Conservation (phyloP, 2,113 vertebrate species). For the Hippocampus zosterae region DNA sequence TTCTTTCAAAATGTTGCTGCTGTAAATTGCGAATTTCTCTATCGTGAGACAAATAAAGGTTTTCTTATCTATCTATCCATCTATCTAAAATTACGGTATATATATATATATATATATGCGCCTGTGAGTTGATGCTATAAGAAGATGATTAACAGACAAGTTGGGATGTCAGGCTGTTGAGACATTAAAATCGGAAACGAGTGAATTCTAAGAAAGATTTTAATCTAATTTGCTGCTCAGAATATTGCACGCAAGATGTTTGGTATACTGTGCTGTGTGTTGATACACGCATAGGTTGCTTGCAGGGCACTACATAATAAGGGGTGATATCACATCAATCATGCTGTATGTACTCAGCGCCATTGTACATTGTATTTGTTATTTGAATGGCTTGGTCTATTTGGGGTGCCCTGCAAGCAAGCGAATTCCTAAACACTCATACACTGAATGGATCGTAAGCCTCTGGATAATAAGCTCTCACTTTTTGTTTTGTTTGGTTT, state of each 20-base stretch:
- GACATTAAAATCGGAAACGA: neutral
- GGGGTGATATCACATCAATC: slow-evolving; percentile 13
- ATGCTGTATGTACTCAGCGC: slow-evolving; percentile 29
- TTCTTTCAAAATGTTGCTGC: no score
- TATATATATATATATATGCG: no score
- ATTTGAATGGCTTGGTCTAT: slow-evolving; percentile 22
- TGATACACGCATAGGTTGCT: slow-evolving; percentile 29
- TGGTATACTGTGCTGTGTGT: slow-evolving; percentile 5
- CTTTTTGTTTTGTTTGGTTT: no score
- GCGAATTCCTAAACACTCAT: slow-evolving; percentile 32
- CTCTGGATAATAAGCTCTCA: neutral
- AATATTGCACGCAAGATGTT: neutral
- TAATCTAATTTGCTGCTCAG: neutral
- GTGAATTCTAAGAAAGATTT: neutral
- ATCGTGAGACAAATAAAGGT: no score
- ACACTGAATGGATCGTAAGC: no score
- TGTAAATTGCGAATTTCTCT: no score
- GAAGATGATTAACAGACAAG: slow-evolving; percentile 34
- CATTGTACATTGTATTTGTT: slow-evolving; percentile 16
- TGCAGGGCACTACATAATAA: slow-evolving; percentile 19
- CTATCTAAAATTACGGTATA: no score
- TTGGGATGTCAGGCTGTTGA: slow-evolving; percentile 11
- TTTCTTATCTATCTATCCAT: no score
- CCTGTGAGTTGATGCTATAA: slow-evolving; percentile 22
- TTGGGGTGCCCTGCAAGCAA: slow-evolving; percentile 30